These are phyloP conservation scores for Caenorhabditis briggsae DNA, from an alignment of 1,140 invertebrate species.

Conservation along the genomic window DNA sequence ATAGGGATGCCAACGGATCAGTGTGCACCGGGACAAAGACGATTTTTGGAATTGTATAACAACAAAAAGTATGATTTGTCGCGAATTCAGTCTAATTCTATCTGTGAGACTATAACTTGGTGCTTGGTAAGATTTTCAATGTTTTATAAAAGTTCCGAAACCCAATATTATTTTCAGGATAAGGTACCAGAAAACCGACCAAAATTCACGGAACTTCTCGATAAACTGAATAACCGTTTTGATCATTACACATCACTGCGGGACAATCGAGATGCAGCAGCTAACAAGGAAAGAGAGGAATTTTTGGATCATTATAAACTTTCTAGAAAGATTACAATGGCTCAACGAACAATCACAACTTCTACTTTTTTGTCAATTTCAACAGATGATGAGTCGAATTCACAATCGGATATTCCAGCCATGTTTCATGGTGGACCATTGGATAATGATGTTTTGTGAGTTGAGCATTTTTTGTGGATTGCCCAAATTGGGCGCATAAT, in stretches of 20 bases:
- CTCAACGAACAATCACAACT: background rate
- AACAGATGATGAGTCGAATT: background rate
- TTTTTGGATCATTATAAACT: slow-evolving; percentile 46
- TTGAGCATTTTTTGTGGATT: background rate
- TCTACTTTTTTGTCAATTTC: background rate
- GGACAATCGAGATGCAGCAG: background rate
- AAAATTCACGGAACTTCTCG: slow-evolving; percentile 9
- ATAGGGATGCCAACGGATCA: slow-evolving; percentile 1
- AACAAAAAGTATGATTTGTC: slow-evolving; percentile 33
- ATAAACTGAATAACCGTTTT: background rate
- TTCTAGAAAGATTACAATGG: slow-evolving; percentile 35
- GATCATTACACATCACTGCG: background rate
- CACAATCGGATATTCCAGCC: background rate
- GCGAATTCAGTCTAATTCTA: slow-evolving; percentile 1
- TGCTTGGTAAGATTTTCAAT: slow-evolving; percentile 15
- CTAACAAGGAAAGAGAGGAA: slow-evolving; percentile 20
- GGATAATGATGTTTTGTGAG: slow-evolving; percentile 5
- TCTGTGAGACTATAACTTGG: slow-evolving; percentile 21
- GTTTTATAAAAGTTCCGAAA: too few species aligned
- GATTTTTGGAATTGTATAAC: slow-evolving; percentile 26
- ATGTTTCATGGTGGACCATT: background rate
- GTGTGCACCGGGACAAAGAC: slow-evolving; percentile 1
- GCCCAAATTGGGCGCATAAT: too few species aligned
- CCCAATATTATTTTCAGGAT: background rate
- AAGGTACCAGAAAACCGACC: background rate